phyloP scores from a whole-genome alignment of 2,113 vertebrate genomes.

The Lagopus leucura region DNA sequence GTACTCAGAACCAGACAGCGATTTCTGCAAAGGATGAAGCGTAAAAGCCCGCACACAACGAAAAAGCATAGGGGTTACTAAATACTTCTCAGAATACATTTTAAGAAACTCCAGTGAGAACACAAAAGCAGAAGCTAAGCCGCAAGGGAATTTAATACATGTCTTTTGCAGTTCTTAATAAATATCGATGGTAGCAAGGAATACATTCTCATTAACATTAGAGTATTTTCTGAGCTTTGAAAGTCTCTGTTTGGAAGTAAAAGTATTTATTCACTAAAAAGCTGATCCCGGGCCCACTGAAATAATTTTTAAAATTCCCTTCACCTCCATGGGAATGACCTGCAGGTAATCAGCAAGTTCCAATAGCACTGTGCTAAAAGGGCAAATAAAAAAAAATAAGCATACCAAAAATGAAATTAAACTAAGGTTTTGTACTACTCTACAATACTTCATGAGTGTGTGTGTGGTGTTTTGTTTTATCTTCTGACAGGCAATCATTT shows the following conservation, averaged over 20 bases:
- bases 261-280: conserved; percentile 36
- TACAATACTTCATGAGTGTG: not conserved
- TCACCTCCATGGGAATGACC: not conserved
- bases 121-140: conserved; percentile 10
- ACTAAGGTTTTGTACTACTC: not conserved
- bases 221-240: not conserved
- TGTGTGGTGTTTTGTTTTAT: not conserved
- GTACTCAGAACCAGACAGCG: conserved; percentile 8
- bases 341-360: not conserved
- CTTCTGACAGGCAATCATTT: not conserved
- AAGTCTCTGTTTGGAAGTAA: conserved; percentile 17
- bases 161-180: conserved; percentile 22
- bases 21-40: conserved; percentile 28
- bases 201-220: not conserved
- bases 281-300: not conserved
- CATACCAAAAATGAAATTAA: not conserved
- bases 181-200: conserved; percentile 27
- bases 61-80: conserved; percentile 12
- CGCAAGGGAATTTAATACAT: not conserved
- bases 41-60: not conserved
- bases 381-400: not conserved
- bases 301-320: not conserved
- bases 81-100: conserved; percentile 45
- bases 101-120: conserved; percentile 24
- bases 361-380: not conserved